These are phyloP conservation scores for Agrotis clavis DNA, from an alignment of 2,888 invertebrate species.

Conservation along the genomic window DNA sequence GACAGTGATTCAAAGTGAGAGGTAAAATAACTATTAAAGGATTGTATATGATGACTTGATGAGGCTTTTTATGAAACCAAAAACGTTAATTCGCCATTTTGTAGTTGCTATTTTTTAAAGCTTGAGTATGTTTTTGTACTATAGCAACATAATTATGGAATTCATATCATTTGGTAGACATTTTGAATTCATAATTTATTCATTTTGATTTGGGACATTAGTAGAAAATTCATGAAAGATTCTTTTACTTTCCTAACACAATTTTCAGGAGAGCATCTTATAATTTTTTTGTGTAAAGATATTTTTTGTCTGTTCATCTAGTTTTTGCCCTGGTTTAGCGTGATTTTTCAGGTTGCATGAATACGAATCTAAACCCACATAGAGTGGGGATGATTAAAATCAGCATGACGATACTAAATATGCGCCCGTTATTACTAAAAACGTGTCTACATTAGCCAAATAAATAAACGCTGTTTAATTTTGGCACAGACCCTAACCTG, in stretches of 20 bases:
- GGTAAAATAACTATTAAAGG: neutral
- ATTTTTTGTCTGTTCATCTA: neutral
- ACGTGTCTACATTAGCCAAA: neutral
- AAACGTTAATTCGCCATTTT: neutral
- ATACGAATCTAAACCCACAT: constrained; percentile 12
- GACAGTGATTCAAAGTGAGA: neutral
- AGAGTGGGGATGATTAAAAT: neutral
- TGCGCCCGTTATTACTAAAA: constrained; percentile 12
- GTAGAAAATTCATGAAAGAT: too few species aligned
- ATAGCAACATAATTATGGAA: neutral
- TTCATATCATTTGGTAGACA: constrained; percentile 6
- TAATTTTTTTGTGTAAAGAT: too few species aligned
- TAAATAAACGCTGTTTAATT: constrained; percentile 1
- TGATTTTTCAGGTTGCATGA: constrained; percentile 27
- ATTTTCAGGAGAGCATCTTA: neutral
- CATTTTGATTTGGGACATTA: too few species aligned
- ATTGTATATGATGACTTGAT: neutral
- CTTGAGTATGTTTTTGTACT: neutral
- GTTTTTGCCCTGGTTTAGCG: constrained; percentile 6
- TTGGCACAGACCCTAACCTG: too few species aligned
- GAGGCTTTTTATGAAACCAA: neutral
- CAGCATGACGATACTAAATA: constrained; percentile 21
- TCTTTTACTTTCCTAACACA: neutral
- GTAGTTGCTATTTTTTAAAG: neutral
- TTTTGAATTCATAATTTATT: neutral